A percentile compares a stretch with the other conserved stretches of the same genome.
These are phyloP conservation scores for Alentia gelatinosa DNA, from an alignment of 2,888 invertebrate genomes.

Conservation along the genomic window DNA sequence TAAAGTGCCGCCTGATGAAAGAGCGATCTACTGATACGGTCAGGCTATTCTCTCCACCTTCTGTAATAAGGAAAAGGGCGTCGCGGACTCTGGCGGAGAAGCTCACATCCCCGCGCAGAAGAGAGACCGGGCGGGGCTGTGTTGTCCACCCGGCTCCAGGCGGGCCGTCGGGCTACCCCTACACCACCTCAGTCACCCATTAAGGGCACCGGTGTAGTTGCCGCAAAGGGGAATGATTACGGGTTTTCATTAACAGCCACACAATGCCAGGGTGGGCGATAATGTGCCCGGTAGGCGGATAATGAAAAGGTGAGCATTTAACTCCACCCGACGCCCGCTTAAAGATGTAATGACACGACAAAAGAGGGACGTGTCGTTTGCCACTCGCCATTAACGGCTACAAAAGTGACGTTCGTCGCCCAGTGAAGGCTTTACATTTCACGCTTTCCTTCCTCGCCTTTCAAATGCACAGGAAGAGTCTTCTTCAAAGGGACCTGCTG, in stretches of 20 bases:
- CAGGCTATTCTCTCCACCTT: no score
- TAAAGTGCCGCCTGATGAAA: not conserved
- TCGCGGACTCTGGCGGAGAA: no score
- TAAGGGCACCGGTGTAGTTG: not conserved
- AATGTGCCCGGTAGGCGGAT: not conserved
- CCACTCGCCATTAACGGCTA: not conserved
- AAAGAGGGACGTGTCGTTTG: not conserved
- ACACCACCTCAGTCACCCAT: not conserved
- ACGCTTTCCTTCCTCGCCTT: not conserved
- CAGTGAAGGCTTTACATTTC: no score
- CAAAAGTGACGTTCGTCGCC: not conserved
- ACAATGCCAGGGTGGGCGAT: not conserved
- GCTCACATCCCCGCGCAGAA: no score
- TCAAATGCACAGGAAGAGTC: not conserved
- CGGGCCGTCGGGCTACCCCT: no score
- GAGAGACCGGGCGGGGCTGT: no score
- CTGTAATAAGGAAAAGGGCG: no score
- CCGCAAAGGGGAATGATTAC: slow-evolving; percentile 1
- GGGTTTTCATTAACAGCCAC: slow-evolving; percentile 26
- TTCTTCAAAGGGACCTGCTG: not conserved
- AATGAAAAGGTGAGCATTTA: slow-evolving; percentile 4
- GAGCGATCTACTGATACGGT: no score
- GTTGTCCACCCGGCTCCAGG: no score
- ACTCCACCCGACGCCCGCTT: slow-evolving; percentile 13
- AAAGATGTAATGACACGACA: slow-evolving; percentile 14